Conservation (phyloP, 2,113 vertebrate species). For the Ciconia stormi region DNA sequence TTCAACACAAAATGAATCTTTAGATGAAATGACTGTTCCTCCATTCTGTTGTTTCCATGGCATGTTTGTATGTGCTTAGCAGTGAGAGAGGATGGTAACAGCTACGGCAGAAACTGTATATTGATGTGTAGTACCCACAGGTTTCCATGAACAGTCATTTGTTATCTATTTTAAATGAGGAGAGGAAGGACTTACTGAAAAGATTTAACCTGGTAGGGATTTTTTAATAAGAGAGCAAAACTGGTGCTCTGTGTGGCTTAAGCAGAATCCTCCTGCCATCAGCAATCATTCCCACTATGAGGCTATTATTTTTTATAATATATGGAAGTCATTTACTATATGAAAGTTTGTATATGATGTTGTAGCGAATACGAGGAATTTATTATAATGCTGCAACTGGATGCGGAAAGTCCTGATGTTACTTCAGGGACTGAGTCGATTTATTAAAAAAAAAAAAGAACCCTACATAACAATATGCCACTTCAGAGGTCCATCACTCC, state of each 20-base stretch:
- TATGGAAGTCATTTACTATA: neutral
- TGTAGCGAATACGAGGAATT: neutral
- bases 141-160: neutral
- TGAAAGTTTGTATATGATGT: neutral
- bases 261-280: neutral
- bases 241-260: neutral
- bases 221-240: conserved; percentile 1
- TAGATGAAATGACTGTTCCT: neutral
- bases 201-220: neutral
- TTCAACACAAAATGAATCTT: neutral
- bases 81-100: neutral
- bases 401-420: neutral
- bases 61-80: neutral
- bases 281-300: neutral
- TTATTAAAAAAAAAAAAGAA: neutral
- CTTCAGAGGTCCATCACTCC: neutral
- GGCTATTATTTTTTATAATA: neutral
- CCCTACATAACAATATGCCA: neutral
- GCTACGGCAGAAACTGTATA: neutral
- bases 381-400: neutral
- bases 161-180: neutral
- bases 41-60: neutral
- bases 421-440: neutral
- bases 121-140: neutral
- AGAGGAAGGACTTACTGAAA: conserved; percentile 36